phyloP scores from a whole-genome alignment of 1,140 invertebrate species.

The Calephelis virginiensis region DNA sequence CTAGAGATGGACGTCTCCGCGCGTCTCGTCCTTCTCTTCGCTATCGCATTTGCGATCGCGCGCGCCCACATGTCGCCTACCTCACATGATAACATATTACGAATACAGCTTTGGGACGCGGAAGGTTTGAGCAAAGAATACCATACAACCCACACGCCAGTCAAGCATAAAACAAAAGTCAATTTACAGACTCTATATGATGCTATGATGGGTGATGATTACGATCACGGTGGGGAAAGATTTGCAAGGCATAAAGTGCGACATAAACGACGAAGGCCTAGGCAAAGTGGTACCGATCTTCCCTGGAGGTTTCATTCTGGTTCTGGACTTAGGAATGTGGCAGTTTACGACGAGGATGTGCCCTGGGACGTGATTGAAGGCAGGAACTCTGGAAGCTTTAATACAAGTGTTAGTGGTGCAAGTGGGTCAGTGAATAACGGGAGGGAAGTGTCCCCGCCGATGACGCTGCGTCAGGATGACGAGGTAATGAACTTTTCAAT shows the following conservation, averaged over 20 bases:
- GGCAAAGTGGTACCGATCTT: slow-evolving; percentile 56
- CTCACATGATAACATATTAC: slow-evolving; percentile 67
- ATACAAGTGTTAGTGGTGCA: slow-evolving; percentile 61
- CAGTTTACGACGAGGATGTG: slow-evolving; percentile 56
- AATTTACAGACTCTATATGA: slow-evolving; percentile 60
- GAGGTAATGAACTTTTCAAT: slow-evolving; percentile 50
- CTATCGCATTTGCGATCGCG: slow-evolving; percentile 55
- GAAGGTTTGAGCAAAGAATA: slow-evolving; percentile 62
- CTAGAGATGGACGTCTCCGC: slow-evolving; percentile 55
- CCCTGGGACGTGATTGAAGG: slow-evolving; percentile 61
- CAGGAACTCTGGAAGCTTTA: slow-evolving; percentile 39
- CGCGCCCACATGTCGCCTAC: slow-evolving; percentile 53
- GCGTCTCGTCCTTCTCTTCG: slow-evolving; percentile 50
- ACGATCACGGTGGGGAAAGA: slow-evolving; percentile 50
- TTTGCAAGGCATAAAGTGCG: slow-evolving; percentile 66
- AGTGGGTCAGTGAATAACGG: slow-evolving; percentile 47
- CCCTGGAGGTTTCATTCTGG: slow-evolving; percentile 68
- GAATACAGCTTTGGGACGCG: slow-evolving; percentile 70
- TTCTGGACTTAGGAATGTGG: slow-evolving; percentile 49
- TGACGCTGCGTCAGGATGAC: slow-evolving; percentile 62
- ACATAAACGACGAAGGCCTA: slow-evolving; percentile 61
- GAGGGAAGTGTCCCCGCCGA: slow-evolving; percentile 57
- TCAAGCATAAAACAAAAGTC: slow-evolving; percentile 55
- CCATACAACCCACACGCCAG: slow-evolving; percentile 36
- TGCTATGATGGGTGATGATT: slow-evolving; percentile 65